Evolutionary conservation across 2,113 vertebrate genomes (phyloP).

Genomic region (Hystrix brachyura): DNA sequence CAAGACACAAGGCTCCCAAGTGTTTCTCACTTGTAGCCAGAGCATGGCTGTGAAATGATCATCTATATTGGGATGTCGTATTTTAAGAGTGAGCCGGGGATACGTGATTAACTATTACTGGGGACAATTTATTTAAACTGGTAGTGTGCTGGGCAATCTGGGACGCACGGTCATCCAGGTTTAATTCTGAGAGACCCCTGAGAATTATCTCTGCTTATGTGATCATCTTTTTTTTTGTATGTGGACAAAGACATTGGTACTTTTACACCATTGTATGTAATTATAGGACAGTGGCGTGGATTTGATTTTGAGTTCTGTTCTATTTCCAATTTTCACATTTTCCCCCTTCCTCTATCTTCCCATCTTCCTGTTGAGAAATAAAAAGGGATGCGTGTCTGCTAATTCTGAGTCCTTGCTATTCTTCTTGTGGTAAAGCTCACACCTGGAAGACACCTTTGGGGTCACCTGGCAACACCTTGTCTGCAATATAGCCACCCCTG

Average conservation of each 20-base stretch:
- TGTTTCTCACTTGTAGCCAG: not conserved
- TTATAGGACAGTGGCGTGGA: no score
- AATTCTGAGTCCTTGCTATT: accelerated
- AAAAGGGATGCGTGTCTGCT: accelerated
- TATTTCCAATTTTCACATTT: not conserved
- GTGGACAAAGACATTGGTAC: not conserved
- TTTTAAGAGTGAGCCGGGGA: not conserved
- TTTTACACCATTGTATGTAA: not conserved
- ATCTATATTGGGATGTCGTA: not conserved
- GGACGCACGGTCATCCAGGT: not conserved
- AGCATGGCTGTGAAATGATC: no score
- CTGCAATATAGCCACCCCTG: accelerated
- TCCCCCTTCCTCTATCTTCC: not conserved
- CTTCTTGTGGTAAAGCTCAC: not conserved
- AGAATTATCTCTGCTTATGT: not conserved
- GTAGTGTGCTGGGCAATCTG: not conserved
- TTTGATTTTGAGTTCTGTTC: not conserved
- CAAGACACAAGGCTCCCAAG: not conserved
- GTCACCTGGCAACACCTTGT: not conserved
- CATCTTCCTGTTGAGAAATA: not conserved
- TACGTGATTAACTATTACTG: not conserved
- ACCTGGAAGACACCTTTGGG: not conserved
- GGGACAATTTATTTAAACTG: not conserved
- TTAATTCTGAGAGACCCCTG: not conserved
- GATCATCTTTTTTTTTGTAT: not conserved